These are phyloP conservation scores for Melanotaenia trifasciata DNA, from an alignment of 2,797 vertebrate species.

Conservation along the genomic window DNA sequence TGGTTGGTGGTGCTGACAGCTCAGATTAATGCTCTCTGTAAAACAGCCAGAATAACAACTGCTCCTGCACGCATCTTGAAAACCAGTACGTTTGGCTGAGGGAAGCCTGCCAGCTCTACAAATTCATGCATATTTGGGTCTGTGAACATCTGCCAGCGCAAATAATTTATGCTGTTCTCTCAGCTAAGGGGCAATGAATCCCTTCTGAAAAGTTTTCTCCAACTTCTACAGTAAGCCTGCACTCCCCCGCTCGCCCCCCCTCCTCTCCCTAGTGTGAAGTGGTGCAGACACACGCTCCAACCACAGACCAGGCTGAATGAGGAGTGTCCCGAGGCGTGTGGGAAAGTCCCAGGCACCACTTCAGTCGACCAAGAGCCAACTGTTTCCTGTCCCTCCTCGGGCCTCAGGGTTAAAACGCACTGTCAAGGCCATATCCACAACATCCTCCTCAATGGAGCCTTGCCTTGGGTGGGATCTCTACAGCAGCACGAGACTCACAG, in stretches of 20 bases:
- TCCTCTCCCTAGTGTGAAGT: slow-evolving; percentile 68
- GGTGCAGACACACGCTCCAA: slow-evolving; percentile 77
- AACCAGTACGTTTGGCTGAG: slow-evolving; percentile 79
- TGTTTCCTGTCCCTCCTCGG: slow-evolving; percentile 75
- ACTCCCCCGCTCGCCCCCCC: not conserved
- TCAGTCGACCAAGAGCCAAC: slow-evolving; percentile 70
- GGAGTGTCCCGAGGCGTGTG: slow-evolving; percentile 70
- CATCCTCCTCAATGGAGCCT: slow-evolving; percentile 61
- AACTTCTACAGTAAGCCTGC: slow-evolving; percentile 71
- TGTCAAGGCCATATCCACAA: slow-evolving; percentile 67
- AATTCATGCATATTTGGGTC: slow-evolving; percentile 91
- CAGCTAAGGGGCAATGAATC: slow-evolving; percentile 81
- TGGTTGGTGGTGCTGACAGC: slow-evolving; percentile 76
- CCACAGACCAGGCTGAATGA: slow-evolving; percentile 66
- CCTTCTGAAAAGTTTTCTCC: slow-evolving; percentile 80
- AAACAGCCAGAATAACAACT: slow-evolving; percentile 80
- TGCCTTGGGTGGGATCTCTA: slow-evolving; percentile 65
- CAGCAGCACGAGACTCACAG: slow-evolving; percentile 43
- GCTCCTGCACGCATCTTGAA: slow-evolving; percentile 82
- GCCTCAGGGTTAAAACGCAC: slow-evolving; percentile 60
- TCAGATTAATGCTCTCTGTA: slow-evolving; percentile 80
- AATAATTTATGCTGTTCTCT: slow-evolving; percentile 87
- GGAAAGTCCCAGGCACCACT: slow-evolving; percentile 76
- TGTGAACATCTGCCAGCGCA: slow-evolving; percentile 88
- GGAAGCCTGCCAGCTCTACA: slow-evolving; percentile 83